Percentiles rank a stretch among this genome's conserved stretches.
phyloP scores from a whole-genome alignment of 1,140 invertebrate genomes.

The Drosophila biarmipes region DNA sequence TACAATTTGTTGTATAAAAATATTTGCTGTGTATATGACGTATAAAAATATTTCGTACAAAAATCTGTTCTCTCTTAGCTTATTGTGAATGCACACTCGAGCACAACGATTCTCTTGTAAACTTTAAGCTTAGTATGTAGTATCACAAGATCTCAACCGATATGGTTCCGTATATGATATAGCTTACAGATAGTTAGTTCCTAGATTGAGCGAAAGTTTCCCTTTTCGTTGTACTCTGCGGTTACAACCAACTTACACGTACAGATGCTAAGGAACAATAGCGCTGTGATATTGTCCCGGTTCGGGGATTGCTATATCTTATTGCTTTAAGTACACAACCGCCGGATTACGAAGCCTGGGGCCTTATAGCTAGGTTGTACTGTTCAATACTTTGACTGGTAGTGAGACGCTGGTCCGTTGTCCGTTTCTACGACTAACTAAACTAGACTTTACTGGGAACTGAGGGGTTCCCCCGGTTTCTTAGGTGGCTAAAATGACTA shows the following conservation, averaged over 20 bases:
- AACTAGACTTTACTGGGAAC: conserved; percentile 39
- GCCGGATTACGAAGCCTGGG: conserved; percentile 68
- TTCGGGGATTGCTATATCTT: conserved; percentile 14
- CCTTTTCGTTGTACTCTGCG: conserved; percentile 79
- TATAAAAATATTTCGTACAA: conserved; percentile 71
- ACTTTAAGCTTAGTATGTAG: conserved; percentile 75
- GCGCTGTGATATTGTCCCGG: conserved; percentile 74
- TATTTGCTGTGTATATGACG: conserved; percentile 54
- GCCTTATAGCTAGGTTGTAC: conserved; percentile 67
- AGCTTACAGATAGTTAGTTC: conserved; percentile 34
- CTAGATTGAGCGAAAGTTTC: conserved; percentile 80
- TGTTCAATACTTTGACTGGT: conserved; percentile 79
- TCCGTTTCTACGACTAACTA: conserved; percentile 63
- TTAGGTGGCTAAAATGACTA: conserved; percentile 79
- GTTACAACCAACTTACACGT: conserved; percentile 67
- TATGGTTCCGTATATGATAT: conserved; percentile 52
- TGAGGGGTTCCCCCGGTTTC: conserved; percentile 16
- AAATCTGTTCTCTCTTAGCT: conserved; percentile 23
- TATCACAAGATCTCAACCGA: conserved; percentile 78
- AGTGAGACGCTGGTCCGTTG: conserved; percentile 79
- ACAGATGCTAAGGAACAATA: conserved; percentile 73
- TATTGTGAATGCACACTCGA: conserved; percentile 53
- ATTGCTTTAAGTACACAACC: conserved; percentile 77
- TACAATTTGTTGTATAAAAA: conserved; percentile 42
- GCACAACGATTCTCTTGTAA: conserved; percentile 65